Evolutionary conservation across 2,113 vertebrate genomes (phyloP).

Genomic region (Ammodytes dubius): DNA sequence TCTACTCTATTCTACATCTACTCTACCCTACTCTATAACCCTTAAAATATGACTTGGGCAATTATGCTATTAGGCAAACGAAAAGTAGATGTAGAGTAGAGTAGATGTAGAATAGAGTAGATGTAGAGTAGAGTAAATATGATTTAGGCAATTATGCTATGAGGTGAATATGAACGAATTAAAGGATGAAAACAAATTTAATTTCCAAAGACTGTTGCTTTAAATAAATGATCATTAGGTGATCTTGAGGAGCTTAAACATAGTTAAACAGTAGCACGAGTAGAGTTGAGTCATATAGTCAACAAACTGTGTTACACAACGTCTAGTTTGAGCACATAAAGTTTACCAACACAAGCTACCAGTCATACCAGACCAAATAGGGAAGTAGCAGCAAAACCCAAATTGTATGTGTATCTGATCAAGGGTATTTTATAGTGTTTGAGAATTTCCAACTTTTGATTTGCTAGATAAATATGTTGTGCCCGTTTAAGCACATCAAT

Average conservation of each 20-base stretch:
- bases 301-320: conserved; percentile 7
- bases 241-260: not conserved
- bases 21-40: no score
- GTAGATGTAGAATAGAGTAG: no score
- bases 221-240: not conserved
- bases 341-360: not conserved
- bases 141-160: no score
- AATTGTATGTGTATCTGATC: not conserved
- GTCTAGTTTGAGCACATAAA: not conserved
- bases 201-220: not conserved
- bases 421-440: not conserved
- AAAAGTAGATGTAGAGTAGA: no score
- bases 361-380: not conserved
- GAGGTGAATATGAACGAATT: not conserved
- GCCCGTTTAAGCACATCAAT: not conserved
- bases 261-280: not conserved
- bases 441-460: not conserved
- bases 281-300: not conserved
- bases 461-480: not conserved
- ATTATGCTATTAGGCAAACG: no score
- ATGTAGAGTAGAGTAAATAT: no score
- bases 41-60: no score
- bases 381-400: not conserved
- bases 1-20: no score
- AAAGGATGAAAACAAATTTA: not conserved